Conservation (phyloP, 1,140 invertebrate species). For the Monomorium pharaonis region DNA sequence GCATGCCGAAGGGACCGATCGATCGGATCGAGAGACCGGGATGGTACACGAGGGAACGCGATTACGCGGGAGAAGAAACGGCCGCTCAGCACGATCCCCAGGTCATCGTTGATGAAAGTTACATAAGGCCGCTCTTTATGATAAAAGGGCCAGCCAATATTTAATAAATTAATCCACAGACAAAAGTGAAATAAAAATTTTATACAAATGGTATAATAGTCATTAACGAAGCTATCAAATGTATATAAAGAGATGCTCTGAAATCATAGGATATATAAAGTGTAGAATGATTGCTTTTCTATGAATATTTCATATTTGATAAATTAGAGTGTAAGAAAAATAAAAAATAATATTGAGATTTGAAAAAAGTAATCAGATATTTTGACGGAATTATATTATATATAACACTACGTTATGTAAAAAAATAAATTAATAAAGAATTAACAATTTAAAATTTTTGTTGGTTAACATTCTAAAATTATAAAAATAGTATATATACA, state of each 20-base stretch:
- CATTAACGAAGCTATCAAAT: not conserved
- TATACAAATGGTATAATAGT: not conserved
- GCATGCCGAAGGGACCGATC: slow-evolving; percentile 30
- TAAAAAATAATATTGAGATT: not conserved
- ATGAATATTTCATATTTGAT: not conserved
- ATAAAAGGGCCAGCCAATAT: slow-evolving; percentile 28
- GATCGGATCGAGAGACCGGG: slow-evolving; percentile 44
- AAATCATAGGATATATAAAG: not conserved
- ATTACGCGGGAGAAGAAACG: slow-evolving; percentile 64
- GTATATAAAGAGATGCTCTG: not conserved
- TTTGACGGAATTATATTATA: not conserved
- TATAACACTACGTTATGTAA: not conserved
- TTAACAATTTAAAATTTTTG: not conserved
- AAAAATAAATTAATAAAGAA: not conserved
- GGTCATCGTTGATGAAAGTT: slow-evolving; percentile 68
- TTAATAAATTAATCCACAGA: slow-evolving; percentile 38
- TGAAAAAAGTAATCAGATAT: not conserved
- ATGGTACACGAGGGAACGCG: slow-evolving; percentile 55
- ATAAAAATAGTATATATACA: not conserved
- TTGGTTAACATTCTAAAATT: not conserved
- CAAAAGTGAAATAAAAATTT: not conserved
- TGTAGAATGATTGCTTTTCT: not conserved
- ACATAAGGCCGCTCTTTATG: slow-evolving; percentile 64
- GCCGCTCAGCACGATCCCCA: slow-evolving; percentile 48
- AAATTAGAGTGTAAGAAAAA: not conserved